Evolutionary conservation across 1,140 invertebrate species (phyloP), one percentile per base, ranked within the genome.

Genomic region (Propsilocerus akamusi): DNA sequence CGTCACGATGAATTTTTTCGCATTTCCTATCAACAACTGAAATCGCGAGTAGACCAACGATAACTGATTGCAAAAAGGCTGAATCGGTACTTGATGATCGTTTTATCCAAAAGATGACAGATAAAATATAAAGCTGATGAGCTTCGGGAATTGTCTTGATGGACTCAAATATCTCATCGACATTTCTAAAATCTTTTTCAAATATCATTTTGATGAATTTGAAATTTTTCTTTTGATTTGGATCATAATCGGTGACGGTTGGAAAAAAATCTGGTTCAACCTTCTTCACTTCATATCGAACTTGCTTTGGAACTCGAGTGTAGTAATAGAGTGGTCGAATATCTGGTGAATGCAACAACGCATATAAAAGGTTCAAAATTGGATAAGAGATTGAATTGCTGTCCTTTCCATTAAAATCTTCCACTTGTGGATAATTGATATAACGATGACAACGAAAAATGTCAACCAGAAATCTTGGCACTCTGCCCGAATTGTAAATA

Each of bases 381-480:
- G 75, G 69, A 46, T 79, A 58, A 26, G 75, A 70, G 53, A 76
- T 72, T 17, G 66, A 52, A 54, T 77, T 75, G n/a, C 78, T 70
- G 51, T 80, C 73, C 6, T 68, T 60, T 23, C 70, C 61, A 4
- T 59, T 58, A 55, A 75, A 72, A 56, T 85, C 72, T 64, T 91
- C 86, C 8, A 87, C 72, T 68, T 89, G 84, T 12, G 78, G 74
- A 22, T 68, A 70, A 52, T 76, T 76, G 53, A 86, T 74, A 56
- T 80, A 77, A 34, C 76, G 66, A 52, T 76, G 72, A 32, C 76
- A 65, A 20, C 72, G 68, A 41, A 79, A 57, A 1, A 85, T 71
- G 61, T 87, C 81, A 26, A 86, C 70, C 55, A 81, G 77, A 54
- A 70, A 72, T 3, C 70, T 57, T 1, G 81, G 74, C 52, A 81